phyloP scores from a whole-genome alignment of 2,888 invertebrate genomes.

The Tenthredo mesomela region DNA sequence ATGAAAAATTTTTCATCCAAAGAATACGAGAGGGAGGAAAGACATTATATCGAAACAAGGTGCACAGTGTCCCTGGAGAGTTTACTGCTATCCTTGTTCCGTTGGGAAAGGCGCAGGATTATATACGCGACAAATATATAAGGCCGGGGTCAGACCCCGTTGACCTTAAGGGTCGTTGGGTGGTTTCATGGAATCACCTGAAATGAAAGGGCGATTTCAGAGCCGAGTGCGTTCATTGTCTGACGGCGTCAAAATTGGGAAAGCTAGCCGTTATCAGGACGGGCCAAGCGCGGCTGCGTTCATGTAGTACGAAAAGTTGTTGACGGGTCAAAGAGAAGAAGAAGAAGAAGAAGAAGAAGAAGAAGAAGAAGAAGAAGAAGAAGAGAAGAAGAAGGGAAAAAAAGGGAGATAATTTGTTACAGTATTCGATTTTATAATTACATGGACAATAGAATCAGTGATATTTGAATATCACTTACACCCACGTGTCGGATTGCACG shows the following conservation, averaged over 20 bases:
- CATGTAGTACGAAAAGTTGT: not conserved
- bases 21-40: no score
- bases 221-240: constrained; percentile 44
- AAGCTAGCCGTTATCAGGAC: constrained; percentile 13
- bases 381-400: not conserved
- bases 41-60: not conserved
- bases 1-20: no score
- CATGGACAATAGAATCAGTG: not conserved
- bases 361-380: not conserved
- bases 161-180: constrained; percentile 30
- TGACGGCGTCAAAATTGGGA: constrained; percentile 28
- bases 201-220: constrained; percentile 42
- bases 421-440: not conserved
- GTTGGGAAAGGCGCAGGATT: not conserved
- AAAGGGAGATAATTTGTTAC: not conserved
- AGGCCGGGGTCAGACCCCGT: constrained; percentile 10
- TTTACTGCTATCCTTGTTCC: not conserved
- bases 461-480: not conserved
- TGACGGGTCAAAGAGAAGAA: not conserved
- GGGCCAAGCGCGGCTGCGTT: constrained; percentile 5
- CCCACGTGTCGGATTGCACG: not conserved
- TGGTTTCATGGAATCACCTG: constrained; percentile 30
- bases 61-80: not conserved
- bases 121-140: constrained; percentile 16
- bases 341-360: not conserved